Evolutionary conservation across 2,797 vertebrate genomes (phyloP).

Genomic region (Pterois miles): DNA sequence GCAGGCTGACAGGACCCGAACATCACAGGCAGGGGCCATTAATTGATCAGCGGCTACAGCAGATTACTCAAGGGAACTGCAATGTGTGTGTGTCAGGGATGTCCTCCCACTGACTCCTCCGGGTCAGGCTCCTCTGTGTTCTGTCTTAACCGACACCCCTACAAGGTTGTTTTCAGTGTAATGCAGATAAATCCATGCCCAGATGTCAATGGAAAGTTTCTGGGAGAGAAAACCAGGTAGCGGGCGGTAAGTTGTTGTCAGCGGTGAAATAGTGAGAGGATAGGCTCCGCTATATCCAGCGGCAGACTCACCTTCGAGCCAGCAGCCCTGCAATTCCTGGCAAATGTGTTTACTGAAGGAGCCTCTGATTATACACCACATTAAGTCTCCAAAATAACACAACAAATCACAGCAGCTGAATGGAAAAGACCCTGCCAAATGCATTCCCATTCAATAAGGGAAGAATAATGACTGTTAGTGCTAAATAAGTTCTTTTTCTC

Average conservation of each 20-base stretch:
- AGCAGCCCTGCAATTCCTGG: slow-evolving; percentile 45
- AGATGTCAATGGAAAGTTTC: slow-evolving; percentile 52
- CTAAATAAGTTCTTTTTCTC: slow-evolving; percentile 57
- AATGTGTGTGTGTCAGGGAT: slow-evolving; percentile 47
- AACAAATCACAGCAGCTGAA: slow-evolving; percentile 72
- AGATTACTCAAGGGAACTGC: slow-evolving; percentile 60
- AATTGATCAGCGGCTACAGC: slow-evolving; percentile 74
- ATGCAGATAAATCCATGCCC: slow-evolving; percentile 66
- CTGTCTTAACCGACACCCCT: slow-evolving; percentile 59
- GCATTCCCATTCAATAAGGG: slow-evolving; percentile 65
- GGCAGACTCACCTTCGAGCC: slow-evolving; percentile 37
- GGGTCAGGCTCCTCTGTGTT: slow-evolving; percentile 58
- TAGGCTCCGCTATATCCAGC: background rate
- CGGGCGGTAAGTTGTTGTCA: slow-evolving; percentile 44
- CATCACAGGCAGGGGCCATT: slow-evolving; percentile 62
- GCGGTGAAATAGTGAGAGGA: slow-evolving; percentile 45
- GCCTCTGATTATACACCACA: slow-evolving; percentile 79
- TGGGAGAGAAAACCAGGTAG: slow-evolving; percentile 39
- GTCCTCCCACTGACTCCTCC: slow-evolving; percentile 60
- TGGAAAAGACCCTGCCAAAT: slow-evolving; percentile 65
- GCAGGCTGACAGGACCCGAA: slow-evolving; percentile 62
- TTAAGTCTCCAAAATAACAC: slow-evolving; percentile 77
- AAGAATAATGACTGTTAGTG: slow-evolving; percentile 67
- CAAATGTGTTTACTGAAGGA: slow-evolving; percentile 71
- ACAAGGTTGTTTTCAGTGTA: slow-evolving; percentile 56